These are phyloP conservation scores for Pocillopora grandis DNA, from an alignment of 92 coral and sea anemone genomes.

Conservation along the genomic window DNA sequence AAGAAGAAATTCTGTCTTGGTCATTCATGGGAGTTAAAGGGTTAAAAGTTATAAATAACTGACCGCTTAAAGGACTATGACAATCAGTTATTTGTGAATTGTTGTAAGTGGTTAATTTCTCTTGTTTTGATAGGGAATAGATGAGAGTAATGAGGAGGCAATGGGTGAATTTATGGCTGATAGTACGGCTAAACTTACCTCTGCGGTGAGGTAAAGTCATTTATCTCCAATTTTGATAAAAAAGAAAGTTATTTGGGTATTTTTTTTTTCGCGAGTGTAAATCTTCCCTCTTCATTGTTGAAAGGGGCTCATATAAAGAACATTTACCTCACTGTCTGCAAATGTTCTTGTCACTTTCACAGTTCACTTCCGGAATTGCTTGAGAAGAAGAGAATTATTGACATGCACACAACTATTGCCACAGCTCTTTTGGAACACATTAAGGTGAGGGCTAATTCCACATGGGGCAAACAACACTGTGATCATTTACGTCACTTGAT, in stretches of 20 bases:
- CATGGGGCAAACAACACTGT: neutral
- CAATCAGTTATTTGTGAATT: too few relatives aligned
- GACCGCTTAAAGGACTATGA: too few relatives aligned
- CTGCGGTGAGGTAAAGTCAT: constrained; percentile 90
- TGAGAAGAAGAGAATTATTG: constrained; percentile 94
- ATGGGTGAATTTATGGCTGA: constrained; percentile 82
- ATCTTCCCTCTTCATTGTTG: too few relatives aligned
- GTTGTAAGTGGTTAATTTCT: neutral
- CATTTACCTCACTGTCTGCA: neutral
- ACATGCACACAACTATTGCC: constrained; percentile 96
- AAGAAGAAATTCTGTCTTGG: too few relatives aligned
- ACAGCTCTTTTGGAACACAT: constrained; percentile 96
- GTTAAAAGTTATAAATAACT: too few relatives aligned
- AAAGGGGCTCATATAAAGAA: neutral
- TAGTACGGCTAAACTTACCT: constrained; percentile 92
- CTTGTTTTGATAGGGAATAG: constrained; percentile 73
- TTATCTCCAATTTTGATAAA: neutral
- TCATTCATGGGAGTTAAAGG: too few relatives aligned
- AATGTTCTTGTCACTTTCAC: neutral
- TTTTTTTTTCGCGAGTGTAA: neutral
- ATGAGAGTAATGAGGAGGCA: constrained; percentile 82
- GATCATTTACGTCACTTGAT: neutral
- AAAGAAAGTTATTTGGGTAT: neutral
- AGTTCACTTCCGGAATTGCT: constrained; percentile 97
- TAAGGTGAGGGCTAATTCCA: constrained; percentile 60